Evolutionary conservation across 2,888 invertebrate genomes (phyloP).

Genomic region (Philaethria dido): DNA sequence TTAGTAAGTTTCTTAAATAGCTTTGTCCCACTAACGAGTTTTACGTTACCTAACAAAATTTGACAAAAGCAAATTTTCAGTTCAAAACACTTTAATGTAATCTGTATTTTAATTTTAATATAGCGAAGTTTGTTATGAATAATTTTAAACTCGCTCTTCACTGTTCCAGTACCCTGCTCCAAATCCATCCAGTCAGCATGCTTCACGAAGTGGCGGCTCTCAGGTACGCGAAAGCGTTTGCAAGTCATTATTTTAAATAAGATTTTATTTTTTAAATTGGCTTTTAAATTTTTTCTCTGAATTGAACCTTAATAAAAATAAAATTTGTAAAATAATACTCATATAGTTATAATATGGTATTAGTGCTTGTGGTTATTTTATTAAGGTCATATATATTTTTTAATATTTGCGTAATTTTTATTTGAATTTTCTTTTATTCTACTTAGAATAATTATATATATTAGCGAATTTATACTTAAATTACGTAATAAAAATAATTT

Average conservation of each 20-base stretch:
- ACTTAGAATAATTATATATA: not conserved
- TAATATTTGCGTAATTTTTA: no score
- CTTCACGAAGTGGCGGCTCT: slow-evolving; percentile 67
- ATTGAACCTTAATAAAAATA: not conserved
- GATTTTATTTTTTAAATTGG: slow-evolving; percentile 5
- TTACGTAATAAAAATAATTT: not conserved
- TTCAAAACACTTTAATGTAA: slow-evolving; percentile 1
- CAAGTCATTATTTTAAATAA: slow-evolving; percentile 21
- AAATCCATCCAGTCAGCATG: slow-evolving; percentile 70
- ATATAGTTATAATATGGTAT: no score
- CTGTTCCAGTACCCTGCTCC: slow-evolving; percentile 66
- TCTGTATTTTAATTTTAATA: slow-evolving; percentile 18
- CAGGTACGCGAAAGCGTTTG: slow-evolving; percentile 58
- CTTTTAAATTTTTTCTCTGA: not conserved
- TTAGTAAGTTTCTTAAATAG: slow-evolving; percentile 6
- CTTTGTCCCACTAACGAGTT: slow-evolving; percentile 9
- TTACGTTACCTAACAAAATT: not conserved
- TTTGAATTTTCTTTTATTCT: no score
- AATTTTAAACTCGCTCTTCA: slow-evolving; percentile 23
- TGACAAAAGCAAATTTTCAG: not conserved
- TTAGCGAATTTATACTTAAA: not conserved
- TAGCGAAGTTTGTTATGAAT: slow-evolving; percentile 7
- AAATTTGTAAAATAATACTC: no score
- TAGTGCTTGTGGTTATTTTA: no score
- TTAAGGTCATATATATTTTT: no score